Evolutionary conservation across 2,113 vertebrate genomes (phyloP).

Genomic region (Trichomycterus rosablanca): DNA sequence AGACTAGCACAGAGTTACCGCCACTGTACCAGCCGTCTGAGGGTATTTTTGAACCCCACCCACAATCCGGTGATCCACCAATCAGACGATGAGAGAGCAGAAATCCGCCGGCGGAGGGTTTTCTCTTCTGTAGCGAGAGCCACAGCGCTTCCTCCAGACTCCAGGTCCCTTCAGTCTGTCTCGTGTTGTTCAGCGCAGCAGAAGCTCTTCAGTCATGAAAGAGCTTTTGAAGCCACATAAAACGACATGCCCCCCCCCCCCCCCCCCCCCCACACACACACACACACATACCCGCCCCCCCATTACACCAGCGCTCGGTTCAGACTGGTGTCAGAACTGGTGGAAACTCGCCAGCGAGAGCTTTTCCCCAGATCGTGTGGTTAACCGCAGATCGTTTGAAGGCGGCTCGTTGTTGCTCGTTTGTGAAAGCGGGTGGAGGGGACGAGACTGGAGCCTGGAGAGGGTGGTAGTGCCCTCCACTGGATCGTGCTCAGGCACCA

Average conservation of each 20-base stretch:
- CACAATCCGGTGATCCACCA: too few relatives aligned
- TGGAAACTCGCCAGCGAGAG: neutral
- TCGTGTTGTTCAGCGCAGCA: conserved; percentile 24
- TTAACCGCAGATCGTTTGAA: conserved; percentile 33
- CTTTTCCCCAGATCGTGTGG: neutral
- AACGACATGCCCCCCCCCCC: too few relatives aligned
- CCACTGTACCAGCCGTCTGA: too few relatives aligned
- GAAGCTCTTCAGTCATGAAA: conserved; percentile 44
- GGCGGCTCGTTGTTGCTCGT: conserved; percentile 36
- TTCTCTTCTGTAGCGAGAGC: too few relatives aligned
- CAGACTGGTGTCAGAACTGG: neutral
- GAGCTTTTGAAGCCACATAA: conserved; percentile 28
- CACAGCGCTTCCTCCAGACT: neutral
- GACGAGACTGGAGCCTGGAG: too few relatives aligned
- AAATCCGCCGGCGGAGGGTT: neutral
- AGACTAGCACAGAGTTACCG: too few relatives aligned
- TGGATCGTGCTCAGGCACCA: too few relatives aligned
- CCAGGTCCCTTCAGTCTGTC: conserved; percentile 8
- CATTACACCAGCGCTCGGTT: too few relatives aligned
- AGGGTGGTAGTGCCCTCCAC: neutral
- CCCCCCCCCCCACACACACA: too few relatives aligned
- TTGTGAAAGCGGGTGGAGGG: too few relatives aligned
- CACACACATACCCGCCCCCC: too few relatives aligned
- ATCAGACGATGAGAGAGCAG: neutral
- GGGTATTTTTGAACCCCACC: too few relatives aligned